A percentile compares a stretch with the other conserved stretches of the same genome.
These are phyloP conservation scores for Calliopsis andreniformis DNA, from an alignment of 1,140 invertebrate genomes.

Conservation along the genomic window DNA sequence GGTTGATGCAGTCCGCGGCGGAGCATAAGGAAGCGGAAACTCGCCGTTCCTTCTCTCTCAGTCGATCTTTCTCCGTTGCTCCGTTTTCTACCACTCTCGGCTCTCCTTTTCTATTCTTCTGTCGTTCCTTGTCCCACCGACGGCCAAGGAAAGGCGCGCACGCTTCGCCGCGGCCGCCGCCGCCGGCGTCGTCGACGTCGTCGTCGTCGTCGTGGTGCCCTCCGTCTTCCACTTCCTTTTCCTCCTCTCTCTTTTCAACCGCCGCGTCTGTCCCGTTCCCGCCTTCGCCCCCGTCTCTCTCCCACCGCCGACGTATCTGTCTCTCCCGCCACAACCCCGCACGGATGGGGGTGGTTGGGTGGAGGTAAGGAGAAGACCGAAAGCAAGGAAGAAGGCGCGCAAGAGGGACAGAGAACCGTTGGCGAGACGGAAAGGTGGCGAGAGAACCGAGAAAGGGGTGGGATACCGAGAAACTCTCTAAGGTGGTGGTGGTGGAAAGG, in stretches of 20 bases:
- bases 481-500: slow-evolving; percentile 47
- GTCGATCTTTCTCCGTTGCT: slow-evolving; percentile 60
- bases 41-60: slow-evolving; percentile 72
- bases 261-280: slow-evolving; percentile 10
- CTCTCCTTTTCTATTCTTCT: slow-evolving; percentile 36
- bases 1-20: slow-evolving; percentile 80
- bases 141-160: slow-evolving; percentile 80
- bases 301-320: slow-evolving; percentile 35
- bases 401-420: slow-evolving; percentile 39
- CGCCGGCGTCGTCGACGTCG: slow-evolving; percentile 67
- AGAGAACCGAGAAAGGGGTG: slow-evolving; percentile 39
- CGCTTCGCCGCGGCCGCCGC: slow-evolving; percentile 77
- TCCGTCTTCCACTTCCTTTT: slow-evolving; percentile 65
- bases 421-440: slow-evolving; percentile 46
- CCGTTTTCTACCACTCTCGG: slow-evolving; percentile 47
- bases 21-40: slow-evolving; percentile 82
- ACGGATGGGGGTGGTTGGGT: slow-evolving; percentile 26
- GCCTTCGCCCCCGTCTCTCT: slow-evolving; percentile 17
- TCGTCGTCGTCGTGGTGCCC: slow-evolving; percentile 52
- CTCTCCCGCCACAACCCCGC: slow-evolving; percentile 31
- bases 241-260: slow-evolving; percentile 32
- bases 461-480: slow-evolving; percentile 46
- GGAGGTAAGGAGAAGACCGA: slow-evolving; percentile 46
- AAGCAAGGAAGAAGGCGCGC: slow-evolving; percentile 39
- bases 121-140: slow-evolving; percentile 52